A percentile compares a stretch with the other conserved stretches of the same genome.
These are phyloP conservation scores for Spodoptera frugiperda DNA, from an alignment of 1,140 invertebrate species.

Conservation along the genomic window DNA sequence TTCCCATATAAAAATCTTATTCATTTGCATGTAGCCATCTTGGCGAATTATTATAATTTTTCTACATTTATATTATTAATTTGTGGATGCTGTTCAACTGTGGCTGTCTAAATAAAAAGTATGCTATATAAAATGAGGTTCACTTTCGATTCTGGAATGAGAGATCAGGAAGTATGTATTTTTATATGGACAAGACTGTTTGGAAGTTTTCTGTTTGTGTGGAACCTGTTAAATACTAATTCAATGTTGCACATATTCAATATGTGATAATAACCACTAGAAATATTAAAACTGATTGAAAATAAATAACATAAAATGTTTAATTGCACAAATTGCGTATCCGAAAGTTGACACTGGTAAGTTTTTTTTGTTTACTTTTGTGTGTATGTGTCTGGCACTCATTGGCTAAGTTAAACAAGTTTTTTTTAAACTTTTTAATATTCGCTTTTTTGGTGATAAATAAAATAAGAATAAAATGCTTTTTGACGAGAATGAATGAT, in stretches of 20 bases:
- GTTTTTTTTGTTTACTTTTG: not conserved
- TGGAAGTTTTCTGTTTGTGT: slow-evolving; percentile 65
- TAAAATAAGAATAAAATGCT: slow-evolving; percentile 64
- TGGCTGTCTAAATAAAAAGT: slow-evolving; percentile 25
- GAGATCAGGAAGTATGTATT: slow-evolving; percentile 77
- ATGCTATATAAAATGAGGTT: slow-evolving; percentile 77
- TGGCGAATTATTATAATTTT: slow-evolving; percentile 6
- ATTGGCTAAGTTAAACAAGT: no score
- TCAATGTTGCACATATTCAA: no score
- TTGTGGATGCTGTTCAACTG: not conserved
- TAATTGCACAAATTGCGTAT: not conserved
- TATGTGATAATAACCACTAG: not conserved
- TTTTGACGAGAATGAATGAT: slow-evolving; percentile 42
- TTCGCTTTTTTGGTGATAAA: not conserved
- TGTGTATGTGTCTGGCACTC: no score
- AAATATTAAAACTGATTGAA: slow-evolving; percentile 1
- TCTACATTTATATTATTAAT: slow-evolving; percentile 17
- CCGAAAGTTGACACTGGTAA: not conserved
- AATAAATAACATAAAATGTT: not conserved
- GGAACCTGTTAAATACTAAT: not conserved
- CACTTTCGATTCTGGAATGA: slow-evolving; percentile 61
- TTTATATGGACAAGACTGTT: slow-evolving; percentile 67
- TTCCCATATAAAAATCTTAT: slow-evolving; percentile 33
- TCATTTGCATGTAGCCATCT: slow-evolving; percentile 1
- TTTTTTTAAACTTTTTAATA: no score